Percentiles rank a stretch among this genome's conserved stretches.
These are phyloP conservation scores for Synodontis membranacea DNA, from an alignment of 2,113 vertebrate genomes.

Conservation along the genomic window DNA sequence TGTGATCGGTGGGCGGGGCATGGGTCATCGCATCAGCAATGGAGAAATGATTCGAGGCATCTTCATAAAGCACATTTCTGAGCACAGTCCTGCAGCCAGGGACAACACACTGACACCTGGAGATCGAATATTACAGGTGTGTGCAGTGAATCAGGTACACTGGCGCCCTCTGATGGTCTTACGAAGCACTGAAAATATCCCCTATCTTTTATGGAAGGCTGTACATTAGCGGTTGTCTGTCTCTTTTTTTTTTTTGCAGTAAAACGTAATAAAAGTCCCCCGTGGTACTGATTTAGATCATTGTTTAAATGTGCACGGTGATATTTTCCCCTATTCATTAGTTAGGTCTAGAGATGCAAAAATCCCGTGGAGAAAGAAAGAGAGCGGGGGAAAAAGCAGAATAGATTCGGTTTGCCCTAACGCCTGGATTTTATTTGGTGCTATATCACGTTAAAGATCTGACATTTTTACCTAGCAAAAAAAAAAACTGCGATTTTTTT, in stretches of 20 bases:
- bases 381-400: neutral
- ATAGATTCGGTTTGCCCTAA: neutral
- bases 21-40: slow-evolving; percentile 90
- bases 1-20: slow-evolving; percentile 94
- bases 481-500: too few relatives aligned
- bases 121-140: slow-evolving; percentile 93
- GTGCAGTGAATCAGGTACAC: slow-evolving; percentile 13
- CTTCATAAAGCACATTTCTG: slow-evolving; percentile 93
- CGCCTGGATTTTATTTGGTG: neutral
- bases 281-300: neutral
- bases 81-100: slow-evolving; percentile 89
- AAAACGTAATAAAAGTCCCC: neutral
- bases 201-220: neutral
- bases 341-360: neutral
- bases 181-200: neutral
- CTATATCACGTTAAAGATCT: neutral
- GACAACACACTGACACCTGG: slow-evolving; percentile 87
- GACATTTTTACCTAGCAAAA: neutral
- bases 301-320: neutral
- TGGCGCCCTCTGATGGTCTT: slow-evolving; percentile 40
- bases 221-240: neutral
- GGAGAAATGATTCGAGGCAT: slow-evolving; percentile 96
- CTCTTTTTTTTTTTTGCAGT: neutral
- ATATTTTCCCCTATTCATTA: neutral
- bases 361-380: neutral